These are phyloP conservation scores for Spodoptera littoralis DNA, from an alignment of 2,888 invertebrate species.

Conservation along the genomic window DNA sequence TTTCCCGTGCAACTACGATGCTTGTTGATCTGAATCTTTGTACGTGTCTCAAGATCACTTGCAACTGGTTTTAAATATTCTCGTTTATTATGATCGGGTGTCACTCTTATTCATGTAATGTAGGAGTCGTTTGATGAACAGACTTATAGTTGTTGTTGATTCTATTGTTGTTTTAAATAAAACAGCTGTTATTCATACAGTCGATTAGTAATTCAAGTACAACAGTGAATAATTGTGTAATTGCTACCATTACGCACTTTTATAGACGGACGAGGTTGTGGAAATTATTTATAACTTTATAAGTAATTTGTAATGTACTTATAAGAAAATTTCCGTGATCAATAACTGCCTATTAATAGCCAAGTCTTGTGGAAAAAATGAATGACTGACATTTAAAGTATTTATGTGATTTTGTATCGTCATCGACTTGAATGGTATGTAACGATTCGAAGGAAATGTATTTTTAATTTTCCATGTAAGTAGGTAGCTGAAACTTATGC, in stretches of 20 bases:
- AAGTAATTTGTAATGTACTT: constrained; percentile 1
- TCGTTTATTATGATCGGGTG: constrained; percentile 32
- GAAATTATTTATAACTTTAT: constrained; percentile 17
- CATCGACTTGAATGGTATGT: too few relatives aligned
- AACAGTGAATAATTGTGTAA: constrained; percentile 22
- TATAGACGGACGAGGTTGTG: constrained; percentile 18
- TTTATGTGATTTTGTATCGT: neutral
- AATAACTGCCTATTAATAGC: constrained; percentile 9
- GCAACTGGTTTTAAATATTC: constrained; percentile 14
- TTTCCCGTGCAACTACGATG: constrained; percentile 29
- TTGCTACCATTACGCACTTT: constrained; percentile 4
- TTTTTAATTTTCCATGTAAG: too few relatives aligned
- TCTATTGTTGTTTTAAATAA: neutral
- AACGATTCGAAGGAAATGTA: too few relatives aligned
- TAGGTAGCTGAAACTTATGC: too few relatives aligned
- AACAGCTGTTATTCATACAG: constrained; percentile 8
- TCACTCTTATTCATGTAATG: constrained; percentile 4
- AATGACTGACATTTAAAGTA: constrained; percentile 8
- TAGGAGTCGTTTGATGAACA: constrained; percentile 6
- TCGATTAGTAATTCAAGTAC: constrained; percentile 15
- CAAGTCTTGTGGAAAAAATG: constrained; percentile 16
- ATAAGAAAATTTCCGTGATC: constrained; percentile 24
- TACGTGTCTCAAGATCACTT: constrained; percentile 8
- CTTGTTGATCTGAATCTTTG: constrained; percentile 1
- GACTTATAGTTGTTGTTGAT: neutral